Conservation (phyloP, 2,797 vertebrate species). For the Rhynchotus rufescens region DNA sequence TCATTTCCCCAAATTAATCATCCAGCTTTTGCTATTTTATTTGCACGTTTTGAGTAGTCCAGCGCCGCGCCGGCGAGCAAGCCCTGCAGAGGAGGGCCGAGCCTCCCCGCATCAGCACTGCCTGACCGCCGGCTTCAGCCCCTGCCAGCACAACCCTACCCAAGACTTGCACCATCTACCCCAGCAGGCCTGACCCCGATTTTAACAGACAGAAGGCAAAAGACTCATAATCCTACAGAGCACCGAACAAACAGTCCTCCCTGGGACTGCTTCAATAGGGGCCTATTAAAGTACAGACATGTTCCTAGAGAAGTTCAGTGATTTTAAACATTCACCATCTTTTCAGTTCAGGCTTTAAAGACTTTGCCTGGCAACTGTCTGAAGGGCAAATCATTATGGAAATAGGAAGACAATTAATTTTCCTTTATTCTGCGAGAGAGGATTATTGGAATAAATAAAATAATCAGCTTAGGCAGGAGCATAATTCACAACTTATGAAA, state of each 20-base stretch:
- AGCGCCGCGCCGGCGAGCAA: too few relatives aligned
- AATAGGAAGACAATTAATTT: constrained; percentile 61
- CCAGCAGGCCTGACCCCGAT: constrained; percentile 27
- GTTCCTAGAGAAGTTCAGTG: constrained; percentile 14
- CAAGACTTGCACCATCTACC: constrained; percentile 24
- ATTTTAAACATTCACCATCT: constrained; percentile 51
- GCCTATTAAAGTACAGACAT: constrained; percentile 44
- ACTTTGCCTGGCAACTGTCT: constrained; percentile 57
- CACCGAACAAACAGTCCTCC: constrained; percentile 20
- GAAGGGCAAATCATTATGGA: constrained; percentile 60
- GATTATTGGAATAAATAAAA: constrained; percentile 75
- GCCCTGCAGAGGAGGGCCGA: too few relatives aligned
- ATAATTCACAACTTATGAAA: constrained; percentile 29
- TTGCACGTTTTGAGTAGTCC: too few relatives aligned
- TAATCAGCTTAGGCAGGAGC: constrained; percentile 72
- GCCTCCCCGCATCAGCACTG: too few relatives aligned
- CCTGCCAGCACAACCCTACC: constrained; percentile 4
- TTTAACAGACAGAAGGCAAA: not conserved
- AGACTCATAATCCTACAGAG: constrained; percentile 27
- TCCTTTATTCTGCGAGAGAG: constrained; percentile 51
- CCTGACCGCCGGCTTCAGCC: too few relatives aligned
- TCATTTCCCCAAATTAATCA: not conserved
- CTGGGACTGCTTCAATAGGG: constrained; percentile 7
- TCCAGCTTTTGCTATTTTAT: not conserved
- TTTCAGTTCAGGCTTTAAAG: constrained; percentile 45